Conservation (phyloP, 2,113 vertebrate species). For the Platichthys stellatus region DNA sequence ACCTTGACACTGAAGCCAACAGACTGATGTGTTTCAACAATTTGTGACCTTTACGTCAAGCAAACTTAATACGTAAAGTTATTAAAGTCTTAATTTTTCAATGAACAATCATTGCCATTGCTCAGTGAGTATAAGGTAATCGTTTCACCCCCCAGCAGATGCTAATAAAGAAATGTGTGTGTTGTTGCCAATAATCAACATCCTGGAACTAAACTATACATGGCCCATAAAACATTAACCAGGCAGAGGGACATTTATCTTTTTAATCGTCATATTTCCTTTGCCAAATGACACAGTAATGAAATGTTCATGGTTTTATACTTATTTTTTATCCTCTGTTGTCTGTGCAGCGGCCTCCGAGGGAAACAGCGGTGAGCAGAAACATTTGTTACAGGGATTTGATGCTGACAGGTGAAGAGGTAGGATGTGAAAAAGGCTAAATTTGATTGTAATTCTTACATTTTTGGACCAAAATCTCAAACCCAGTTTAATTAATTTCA, state of each 20-base stretch:
- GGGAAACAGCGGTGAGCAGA: constrained; percentile 42
- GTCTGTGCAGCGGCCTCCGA: constrained; percentile 60
- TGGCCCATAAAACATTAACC: constrained; percentile 65
- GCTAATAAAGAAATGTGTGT: constrained; percentile 51
- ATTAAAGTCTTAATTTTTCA: constrained; percentile 28
- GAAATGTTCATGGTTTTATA: constrained; percentile 48
- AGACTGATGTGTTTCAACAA: background rate
- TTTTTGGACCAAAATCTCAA: too few relatives aligned
- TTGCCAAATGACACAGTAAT: constrained; percentile 67
- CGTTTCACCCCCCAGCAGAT: constrained; percentile 45
- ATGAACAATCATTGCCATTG: constrained; percentile 39
- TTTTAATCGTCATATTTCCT: constrained; percentile 57
- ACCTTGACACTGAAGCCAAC: constrained; percentile 15
- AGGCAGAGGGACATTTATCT: constrained; percentile 55
- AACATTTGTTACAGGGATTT: background rate
- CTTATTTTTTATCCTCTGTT: constrained; percentile 40
- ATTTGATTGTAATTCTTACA: too few relatives aligned
- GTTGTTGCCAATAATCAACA: constrained; percentile 65
- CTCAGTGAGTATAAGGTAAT: constrained; percentile 53
- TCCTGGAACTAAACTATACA: constrained; percentile 57
- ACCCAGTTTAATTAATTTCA: too few relatives aligned
- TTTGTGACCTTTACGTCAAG: background rate
- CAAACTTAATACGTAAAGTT: constrained; percentile 22
- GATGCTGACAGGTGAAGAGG: background rate
- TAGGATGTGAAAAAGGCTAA: too few relatives aligned